These are phyloP conservation scores for Pemphigus obesinymphae DNA, from an alignment of 1,140 invertebrate genomes.

Conservation along the genomic window DNA sequence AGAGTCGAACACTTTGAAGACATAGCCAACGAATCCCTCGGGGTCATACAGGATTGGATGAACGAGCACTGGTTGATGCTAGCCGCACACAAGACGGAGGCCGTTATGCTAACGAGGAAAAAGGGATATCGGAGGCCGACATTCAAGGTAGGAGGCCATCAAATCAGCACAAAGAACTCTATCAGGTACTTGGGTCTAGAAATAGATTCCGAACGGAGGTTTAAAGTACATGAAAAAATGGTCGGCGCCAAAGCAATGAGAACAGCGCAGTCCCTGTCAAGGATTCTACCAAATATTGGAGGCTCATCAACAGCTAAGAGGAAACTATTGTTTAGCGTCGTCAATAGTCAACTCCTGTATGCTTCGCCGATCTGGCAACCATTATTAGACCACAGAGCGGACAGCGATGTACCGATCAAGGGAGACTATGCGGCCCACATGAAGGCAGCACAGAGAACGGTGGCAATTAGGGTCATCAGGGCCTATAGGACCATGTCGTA, in stretches of 20 bases:
- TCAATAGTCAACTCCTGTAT: neutral
- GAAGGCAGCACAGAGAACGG: neutral
- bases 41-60: neutral
- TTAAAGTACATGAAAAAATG: neutral
- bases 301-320: neutral
- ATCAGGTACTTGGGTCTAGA: neutral
- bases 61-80: neutral
- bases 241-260: neutral
- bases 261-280: neutral
- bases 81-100: neutral
- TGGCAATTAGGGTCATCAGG: neutral
- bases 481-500: neutral
- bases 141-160: neutral
- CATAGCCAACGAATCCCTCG: neutral
- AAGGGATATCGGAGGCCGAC: neutral
- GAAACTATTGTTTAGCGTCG: neutral
- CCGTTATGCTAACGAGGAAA: neutral
- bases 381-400: too few relatives aligned
- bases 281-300: neutral
- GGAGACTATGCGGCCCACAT: neutral
- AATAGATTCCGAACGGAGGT: neutral
- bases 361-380: neutral
- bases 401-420: neutral
- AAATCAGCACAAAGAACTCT: neutral
- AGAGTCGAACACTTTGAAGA: neutral